Conservation (phyloP, 2,888 invertebrate species). For the Drosophila mercatorum region DNA sequence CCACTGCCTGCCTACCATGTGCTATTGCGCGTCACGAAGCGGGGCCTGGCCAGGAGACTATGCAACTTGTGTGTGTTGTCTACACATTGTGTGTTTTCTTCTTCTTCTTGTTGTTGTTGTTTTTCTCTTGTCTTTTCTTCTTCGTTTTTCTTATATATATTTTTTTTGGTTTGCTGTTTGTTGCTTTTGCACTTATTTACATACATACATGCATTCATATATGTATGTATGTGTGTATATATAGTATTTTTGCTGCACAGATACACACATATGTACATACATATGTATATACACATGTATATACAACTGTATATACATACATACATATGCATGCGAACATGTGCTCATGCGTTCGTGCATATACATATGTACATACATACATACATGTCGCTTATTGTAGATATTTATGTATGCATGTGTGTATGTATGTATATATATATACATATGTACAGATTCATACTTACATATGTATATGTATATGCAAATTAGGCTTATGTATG, state of each 20-base stretch:
- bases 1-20: conserved; percentile 29
- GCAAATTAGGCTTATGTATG: neutral
- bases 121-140: conserved; percentile 9
- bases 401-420: too few species aligned
- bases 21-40: conserved; percentile 53
- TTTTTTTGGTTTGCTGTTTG: conserved; percentile 26
- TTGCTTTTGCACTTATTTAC: conserved; percentile 31
- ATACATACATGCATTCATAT: neutral
- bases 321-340: neutral
- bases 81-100: conserved; percentile 44
- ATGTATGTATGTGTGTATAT: neutral
- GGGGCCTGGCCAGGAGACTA: conserved; percentile 74
- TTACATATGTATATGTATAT: neutral
- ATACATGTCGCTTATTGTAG: too few species aligned
- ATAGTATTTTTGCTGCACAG: neutral
- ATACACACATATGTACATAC: neutral
- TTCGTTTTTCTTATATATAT: neutral
- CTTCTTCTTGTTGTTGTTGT: conserved; percentile 9
- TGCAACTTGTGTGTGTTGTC: conserved; percentile 62
- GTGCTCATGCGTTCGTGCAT: too few species aligned
- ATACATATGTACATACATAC: neutral
- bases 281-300: neutral
- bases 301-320: neutral
- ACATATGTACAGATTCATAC: too few species aligned
- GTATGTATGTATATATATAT: too few species aligned